Evolutionary conservation across 2,113 vertebrate genomes (phyloP), one percentile per base, ranked within the genome.

Genomic region (Marmota monax): DNA sequence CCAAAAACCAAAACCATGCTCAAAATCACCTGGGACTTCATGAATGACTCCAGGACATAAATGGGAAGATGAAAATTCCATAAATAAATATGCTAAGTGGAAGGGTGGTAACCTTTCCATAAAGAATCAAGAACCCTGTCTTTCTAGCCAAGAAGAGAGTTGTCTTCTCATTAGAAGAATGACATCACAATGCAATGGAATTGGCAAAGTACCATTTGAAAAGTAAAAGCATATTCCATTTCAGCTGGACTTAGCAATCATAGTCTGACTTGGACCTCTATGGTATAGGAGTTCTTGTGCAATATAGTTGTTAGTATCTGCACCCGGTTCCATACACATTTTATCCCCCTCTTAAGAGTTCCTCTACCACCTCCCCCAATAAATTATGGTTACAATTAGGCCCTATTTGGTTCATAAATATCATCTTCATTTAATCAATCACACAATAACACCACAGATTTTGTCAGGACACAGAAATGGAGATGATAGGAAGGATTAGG

Each of bases 181-280:
- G 22, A n/a, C 13, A 80, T 51, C 37, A 83, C 3, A 70, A 7
- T 22, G 10, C 1, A n/a, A 37, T 12, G 9, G 56, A 32, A 77
- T 51, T n/a, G 9, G 18, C 6, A 12, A 20, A 45, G 12, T 14
- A 27, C 12, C 39, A 1, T 53, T 11, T 79, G 14, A 11, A 87
- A 89, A 37, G 42, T 22, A 77, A 29, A 76, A 13, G 18, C 13
- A 63, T 69, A 13, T 78, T 32, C 32, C 42, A 32, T 16, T 48
- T 45, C 1, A 34, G 37, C 2, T 6, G 42, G 16, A 1, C 7
- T 12, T 37, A 9, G 25, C 18, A 27, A 1, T 27, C 32, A 70
- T 0, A 42, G 8, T 10, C 7, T 48, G 32, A 23, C 3, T 4
- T 37, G 51, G n/a, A 39, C 4, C 4, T 48, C 70, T 13, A 16